These are phyloP conservation scores for Morinoia aosen DNA, from an alignment of 2,888 invertebrate species.

Conservation along the genomic window DNA sequence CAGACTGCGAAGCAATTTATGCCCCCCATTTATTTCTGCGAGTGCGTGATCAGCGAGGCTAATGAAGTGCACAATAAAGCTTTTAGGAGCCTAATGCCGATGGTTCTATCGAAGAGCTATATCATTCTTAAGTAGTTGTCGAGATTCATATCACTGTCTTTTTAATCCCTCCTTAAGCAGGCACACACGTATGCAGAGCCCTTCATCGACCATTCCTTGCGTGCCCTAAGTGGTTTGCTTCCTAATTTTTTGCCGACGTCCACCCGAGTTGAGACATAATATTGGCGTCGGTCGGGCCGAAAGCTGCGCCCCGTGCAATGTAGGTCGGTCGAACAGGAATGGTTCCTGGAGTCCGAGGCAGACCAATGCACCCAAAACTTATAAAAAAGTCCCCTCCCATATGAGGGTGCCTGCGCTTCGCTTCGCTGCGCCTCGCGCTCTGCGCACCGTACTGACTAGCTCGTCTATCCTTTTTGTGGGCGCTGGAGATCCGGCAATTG, in stretches of 20 bases:
- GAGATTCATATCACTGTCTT: conserved; percentile 18
- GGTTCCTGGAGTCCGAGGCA: background rate
- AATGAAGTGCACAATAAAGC: conserved; percentile 21
- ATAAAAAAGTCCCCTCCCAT: background rate
- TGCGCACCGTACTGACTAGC: background rate
- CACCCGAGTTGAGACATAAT: conserved; percentile 33
- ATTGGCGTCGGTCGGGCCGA: background rate
- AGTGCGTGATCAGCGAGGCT: background rate
- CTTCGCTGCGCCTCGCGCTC: background rate
- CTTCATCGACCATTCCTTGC: background rate
- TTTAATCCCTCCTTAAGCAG: conserved; percentile 16
- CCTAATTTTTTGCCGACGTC: conserved; percentile 34
- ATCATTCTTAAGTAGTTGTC: conserved; percentile 13
- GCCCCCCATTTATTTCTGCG: background rate
- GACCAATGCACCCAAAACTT: background rate
- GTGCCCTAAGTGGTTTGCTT: background rate
- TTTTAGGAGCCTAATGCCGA: background rate
- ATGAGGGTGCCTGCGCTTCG: background rate
- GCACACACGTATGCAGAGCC: conserved; percentile 1
- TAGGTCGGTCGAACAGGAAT: conserved; percentile 45
- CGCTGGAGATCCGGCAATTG: background rate
- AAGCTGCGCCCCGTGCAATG: conserved; percentile 35
- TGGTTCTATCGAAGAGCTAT: conserved; percentile 5
- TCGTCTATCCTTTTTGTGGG: background rate
- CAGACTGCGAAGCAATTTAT: background rate